Base-by-base conservation (phyloP, 1,140 invertebrate species). In the Drosophila nasuta region DNA sequence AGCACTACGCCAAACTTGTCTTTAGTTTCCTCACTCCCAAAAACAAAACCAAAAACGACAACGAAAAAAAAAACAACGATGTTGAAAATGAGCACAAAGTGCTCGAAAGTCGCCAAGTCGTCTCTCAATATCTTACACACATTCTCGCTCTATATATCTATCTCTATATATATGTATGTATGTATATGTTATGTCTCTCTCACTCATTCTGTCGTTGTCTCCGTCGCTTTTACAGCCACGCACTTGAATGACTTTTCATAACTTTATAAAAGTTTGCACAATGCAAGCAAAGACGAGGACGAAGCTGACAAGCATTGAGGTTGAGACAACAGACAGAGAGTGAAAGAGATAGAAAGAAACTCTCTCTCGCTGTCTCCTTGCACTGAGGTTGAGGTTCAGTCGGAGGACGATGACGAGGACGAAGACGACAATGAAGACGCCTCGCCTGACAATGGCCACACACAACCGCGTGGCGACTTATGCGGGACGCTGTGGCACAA, bases 171-270 rank as follows among this genome's bases (percentile, higher is more conserved):
- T 20, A 20, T 13, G 6, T n/a, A n/a, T n/a, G n/a, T n/a, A n/a
- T n/a, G n/a, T n/a, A n/a, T 54, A 13, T 49, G 30, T 13, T 33
- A 35, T 59, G 8, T 56, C 56, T 33, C 3, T 46, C 25, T 35
- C 33, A 59, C 35, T 41, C 52, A 25, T 25, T 52, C 10, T 56
- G 1, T 45, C 10, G 20, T 43, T 41, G 35, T 65, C 52, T 71
- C 38, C 48, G 54, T 60, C 54, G 17, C 54, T 52, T 52, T 67
- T 73, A 45, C 45, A 41, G 72, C 67, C 67, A 78, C 65, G 77
- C 77, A 88, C 83, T 87, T 87, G 83, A 87, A 87, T 87, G 83
- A 87, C 83, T 87, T 87, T 87, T 87, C 83, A 87, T 87, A 87
- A 85, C 81, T 85, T 85, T 85, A 85, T 83, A 83, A 83, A 85